Evolutionary conservation across 2,888 invertebrate genomes (phyloP), one percentile per base, ranked within the genome.

Genomic region (Hoplodrina blanda): DNA sequence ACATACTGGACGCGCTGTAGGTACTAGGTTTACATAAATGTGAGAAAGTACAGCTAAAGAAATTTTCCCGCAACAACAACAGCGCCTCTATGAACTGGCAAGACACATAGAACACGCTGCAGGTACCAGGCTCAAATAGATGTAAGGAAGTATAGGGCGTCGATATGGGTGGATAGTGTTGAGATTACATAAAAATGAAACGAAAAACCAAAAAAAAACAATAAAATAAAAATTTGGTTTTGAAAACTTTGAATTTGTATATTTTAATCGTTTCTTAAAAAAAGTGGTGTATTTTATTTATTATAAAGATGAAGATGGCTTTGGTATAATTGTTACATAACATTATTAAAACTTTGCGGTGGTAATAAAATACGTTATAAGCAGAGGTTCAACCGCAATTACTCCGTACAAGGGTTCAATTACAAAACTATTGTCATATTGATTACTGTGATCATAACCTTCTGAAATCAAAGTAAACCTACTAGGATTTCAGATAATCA

Each of bases 101-200:
- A 11, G 57, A 13, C 67, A 71, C 25, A 50, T 44, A 46, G 25
- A 8, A 37, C 44, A 41, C 13, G 57, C n/a, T 54, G 41, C n/a
- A 44, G 33, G 7, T 55, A 73, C 69, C 17, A 68, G 69, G 73
- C 11, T 49, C 7, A 11, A 50, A 73, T 76, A 69, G 11, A 33
- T 19, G n/a, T 19, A 37, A 61, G 57, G 46, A 60, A 60, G 50
- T 15, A 55, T 13, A 37, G 33, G 17, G 5, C 4, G 10, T n/a
- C 10, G 10, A 2, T 30, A 17, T 15, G 13, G 15, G 13, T 11
- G 17, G 15, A 20, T 4, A 4, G 52, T 53, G 19, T 4, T n/a
- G 3, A 30, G 55, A n/a, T n/a, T n/a, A n/a, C n/a, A n/a, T n/a
- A n/a, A n/a, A n/a, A n/a, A n/a, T n/a, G n/a, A n/a, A n/a, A n/a